Percentiles rank a stretch among this genome's conserved stretches.
These are phyloP conservation scores for Chascanopsetta lugubris DNA, from an alignment of 2,113 vertebrate species.

Conservation along the genomic window DNA sequence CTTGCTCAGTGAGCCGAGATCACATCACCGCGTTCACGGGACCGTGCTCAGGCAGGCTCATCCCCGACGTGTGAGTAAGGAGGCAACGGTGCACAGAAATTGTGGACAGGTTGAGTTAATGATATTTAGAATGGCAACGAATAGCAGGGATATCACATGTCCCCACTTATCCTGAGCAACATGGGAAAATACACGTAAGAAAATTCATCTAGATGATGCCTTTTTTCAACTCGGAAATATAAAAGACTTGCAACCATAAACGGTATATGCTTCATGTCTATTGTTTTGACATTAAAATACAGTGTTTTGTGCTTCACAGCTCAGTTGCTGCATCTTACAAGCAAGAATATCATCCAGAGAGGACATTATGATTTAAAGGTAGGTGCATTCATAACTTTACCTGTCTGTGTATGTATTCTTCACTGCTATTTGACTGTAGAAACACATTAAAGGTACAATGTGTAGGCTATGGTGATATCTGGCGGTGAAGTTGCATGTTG, in stretches of 20 bases:
- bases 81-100: not conserved
- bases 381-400: not conserved
- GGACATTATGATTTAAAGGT: not conserved
- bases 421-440: not conserved
- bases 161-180: too few relatives aligned
- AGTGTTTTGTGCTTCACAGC: not conserved
- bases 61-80: not conserved
- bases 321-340: not conserved
- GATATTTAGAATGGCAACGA: slow-evolving; percentile 3
- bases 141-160: not conserved
- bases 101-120: not conserved
- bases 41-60: not conserved
- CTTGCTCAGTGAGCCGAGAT: slow-evolving; percentile 4
- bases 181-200: too few relatives aligned
- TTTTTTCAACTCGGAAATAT: not conserved
- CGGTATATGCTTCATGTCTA: not conserved
- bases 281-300: not conserved
- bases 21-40: slow-evolving; percentile 15
- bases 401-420: not conserved
- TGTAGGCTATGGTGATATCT: too few relatives aligned
- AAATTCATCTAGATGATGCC: not conserved
- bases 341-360: too few relatives aligned
- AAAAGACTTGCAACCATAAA: not conserved
- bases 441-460: too few relatives aligned
- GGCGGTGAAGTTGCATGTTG: too few relatives aligned